These are phyloP conservation scores for Barbus barbus DNA, from an alignment of 2,113 vertebrate genomes.

Conservation along the genomic window DNA sequence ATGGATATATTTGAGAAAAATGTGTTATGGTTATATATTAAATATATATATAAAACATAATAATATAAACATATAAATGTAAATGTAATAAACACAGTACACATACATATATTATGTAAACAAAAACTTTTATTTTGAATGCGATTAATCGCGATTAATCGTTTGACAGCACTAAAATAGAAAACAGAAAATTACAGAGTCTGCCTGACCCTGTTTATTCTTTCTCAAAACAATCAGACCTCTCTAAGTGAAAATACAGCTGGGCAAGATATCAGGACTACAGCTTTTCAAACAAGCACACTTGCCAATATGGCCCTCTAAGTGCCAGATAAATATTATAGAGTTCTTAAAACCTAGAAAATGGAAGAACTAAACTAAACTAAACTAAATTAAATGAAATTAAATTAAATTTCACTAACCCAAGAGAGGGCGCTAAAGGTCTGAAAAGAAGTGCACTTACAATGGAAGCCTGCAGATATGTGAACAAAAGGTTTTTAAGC, in stretches of 20 bases:
- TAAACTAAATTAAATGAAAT: not conserved
- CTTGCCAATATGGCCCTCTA: conserved; percentile 15
- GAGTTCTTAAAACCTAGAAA: conserved; percentile 18
- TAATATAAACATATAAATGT: too few species aligned
- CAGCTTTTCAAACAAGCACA: conserved; percentile 57
- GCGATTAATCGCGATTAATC: too few species aligned
- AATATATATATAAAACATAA: too few species aligned
- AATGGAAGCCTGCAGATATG: too few species aligned
- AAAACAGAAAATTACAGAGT: conserved; percentile 67
- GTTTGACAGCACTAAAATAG: too few species aligned
- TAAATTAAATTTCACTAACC: not conserved
- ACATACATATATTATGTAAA: too few species aligned
- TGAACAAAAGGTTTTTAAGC: not conserved
- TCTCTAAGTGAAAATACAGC: conserved; percentile 51
- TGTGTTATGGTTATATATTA: too few species aligned
- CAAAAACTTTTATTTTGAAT: too few species aligned
- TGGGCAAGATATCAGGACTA: conserved; percentile 50
- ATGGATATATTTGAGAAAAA: too few species aligned
- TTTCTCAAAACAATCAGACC: conserved; percentile 45
- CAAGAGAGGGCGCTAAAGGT: conserved; percentile 17
- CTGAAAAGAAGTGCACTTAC: not conserved
- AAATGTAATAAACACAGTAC: too few species aligned
- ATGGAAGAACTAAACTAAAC: not conserved
- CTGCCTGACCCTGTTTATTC: conserved; percentile 57
- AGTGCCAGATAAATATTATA: conserved; percentile 31